These are phyloP conservation scores for Oenanthe oenanthe DNA, from an alignment of 2,113 vertebrate species.

Conservation along the genomic window DNA sequence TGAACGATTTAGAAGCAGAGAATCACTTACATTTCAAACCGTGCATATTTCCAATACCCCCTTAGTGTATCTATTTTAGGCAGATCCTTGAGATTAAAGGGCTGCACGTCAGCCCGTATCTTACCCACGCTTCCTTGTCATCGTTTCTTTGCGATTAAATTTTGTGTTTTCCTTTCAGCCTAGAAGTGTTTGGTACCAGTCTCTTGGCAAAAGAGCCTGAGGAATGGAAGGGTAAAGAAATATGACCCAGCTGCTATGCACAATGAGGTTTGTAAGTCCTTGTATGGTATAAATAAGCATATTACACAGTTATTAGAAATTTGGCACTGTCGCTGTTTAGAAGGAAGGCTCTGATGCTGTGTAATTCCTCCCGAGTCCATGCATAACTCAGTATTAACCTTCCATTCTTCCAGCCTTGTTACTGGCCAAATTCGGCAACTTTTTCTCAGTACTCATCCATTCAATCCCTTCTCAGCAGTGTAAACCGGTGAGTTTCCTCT, in stretches of 20 bases:
- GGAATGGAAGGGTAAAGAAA: conserved; percentile 61
- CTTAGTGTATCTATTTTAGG: neutral
- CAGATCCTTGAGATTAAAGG: conserved; percentile 30
- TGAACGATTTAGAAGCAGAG: neutral
- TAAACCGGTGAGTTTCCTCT: conserved; percentile 43
- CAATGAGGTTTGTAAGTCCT: conserved; percentile 65
- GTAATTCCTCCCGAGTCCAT: neutral
- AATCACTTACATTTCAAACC: neutral
- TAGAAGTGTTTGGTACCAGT: conserved; percentile 42
- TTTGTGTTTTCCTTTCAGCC: conserved; percentile 56
- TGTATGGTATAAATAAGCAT: conserved; percentile 69
- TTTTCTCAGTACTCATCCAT: conserved; percentile 19
- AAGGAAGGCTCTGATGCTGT: neutral
- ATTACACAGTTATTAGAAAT: conserved; percentile 59
- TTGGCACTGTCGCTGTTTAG: conserved; percentile 44
- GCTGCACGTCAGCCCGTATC: neutral
- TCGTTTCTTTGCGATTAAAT: conserved; percentile 45
- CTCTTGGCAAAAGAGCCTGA: conserved; percentile 49
- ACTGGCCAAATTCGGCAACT: conserved; percentile 29
- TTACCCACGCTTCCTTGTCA: conserved; percentile 48
- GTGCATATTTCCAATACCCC: neutral
- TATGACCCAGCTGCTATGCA: conserved; percentile 58
- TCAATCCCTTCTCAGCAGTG: neutral
- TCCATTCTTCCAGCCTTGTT: neutral
- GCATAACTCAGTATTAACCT: neutral